phyloP scores from a whole-genome alignment of 2,888 invertebrate genomes.

The Junonia oenone region DNA sequence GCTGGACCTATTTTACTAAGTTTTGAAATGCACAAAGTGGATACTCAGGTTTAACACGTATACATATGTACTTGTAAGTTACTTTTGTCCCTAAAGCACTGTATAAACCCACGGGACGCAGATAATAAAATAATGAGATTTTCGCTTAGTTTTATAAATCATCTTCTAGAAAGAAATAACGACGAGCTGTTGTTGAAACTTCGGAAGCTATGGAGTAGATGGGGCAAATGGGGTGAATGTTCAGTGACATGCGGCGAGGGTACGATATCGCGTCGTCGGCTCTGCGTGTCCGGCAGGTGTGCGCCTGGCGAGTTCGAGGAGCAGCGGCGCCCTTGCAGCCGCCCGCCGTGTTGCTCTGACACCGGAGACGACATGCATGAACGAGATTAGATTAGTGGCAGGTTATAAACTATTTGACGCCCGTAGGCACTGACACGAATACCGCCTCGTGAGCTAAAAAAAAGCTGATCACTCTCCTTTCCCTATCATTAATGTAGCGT shows the following conservation, averaged over 20 bases:
- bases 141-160: not conserved
- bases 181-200: not conserved
- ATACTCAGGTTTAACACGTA: too few relatives aligned
- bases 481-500: too few relatives aligned
- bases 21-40: too few relatives aligned
- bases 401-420: not conserved
- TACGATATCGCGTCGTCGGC: slow-evolving; percentile 42
- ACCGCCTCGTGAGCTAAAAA: too few relatives aligned
- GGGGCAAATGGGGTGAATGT: slow-evolving; percentile 64
- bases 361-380: slow-evolving; percentile 10
- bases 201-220: slow-evolving; percentile 66
- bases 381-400: slow-evolving; percentile 10
- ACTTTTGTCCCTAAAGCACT: too few relatives aligned
- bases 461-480: too few relatives aligned
- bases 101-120: not conserved
- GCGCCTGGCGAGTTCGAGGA: slow-evolving; percentile 62
- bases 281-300: slow-evolving; percentile 58
- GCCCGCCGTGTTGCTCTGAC: slow-evolving; percentile 41
- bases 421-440: too few relatives aligned
- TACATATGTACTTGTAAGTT: not conserved
- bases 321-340: slow-evolving; percentile 52
- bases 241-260: slow-evolving; percentile 62
- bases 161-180: not conserved
- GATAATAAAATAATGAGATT: not conserved
- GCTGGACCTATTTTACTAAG: too few relatives aligned